Conservation (phyloP, 2,888 invertebrate genomes). For the Ophraella communa region DNA sequence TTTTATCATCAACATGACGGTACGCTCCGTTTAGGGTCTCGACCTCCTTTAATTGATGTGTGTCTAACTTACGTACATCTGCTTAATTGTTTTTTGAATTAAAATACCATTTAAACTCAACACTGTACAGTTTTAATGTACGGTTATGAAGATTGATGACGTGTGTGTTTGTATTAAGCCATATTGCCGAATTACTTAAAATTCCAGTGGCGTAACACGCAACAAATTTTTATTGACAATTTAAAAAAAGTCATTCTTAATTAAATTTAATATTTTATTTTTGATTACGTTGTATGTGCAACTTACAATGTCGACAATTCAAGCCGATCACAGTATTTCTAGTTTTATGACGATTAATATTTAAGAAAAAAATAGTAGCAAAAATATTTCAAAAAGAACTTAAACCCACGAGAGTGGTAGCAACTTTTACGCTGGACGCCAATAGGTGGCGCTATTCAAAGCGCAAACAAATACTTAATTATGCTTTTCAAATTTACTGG, state of each 20-base stretch:
- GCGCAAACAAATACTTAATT: too few species aligned
- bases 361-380: too few species aligned
- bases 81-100: slow-evolving; percentile 49
- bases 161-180: slow-evolving; percentile 21
- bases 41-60: slow-evolving; percentile 46
- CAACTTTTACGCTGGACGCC: too few species aligned
- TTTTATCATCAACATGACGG: slow-evolving; percentile 45
- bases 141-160: slow-evolving; percentile 34
- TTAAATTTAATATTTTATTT: background rate
- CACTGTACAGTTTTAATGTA: slow-evolving; percentile 34
- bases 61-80: slow-evolving; percentile 47
- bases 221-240: background rate
- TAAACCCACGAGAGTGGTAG: too few species aligned
- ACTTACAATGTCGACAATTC: too few species aligned
- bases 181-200: background rate
- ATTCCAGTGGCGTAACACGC: background rate
- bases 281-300: background rate
- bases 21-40: slow-evolving; percentile 43
- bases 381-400: too few species aligned
- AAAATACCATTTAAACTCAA: slow-evolving; percentile 46
- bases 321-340: too few species aligned
- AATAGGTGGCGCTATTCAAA: too few species aligned
- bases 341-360: too few species aligned
- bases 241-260: background rate
- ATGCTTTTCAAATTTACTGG: too few species aligned